Conservation (phyloP, 2,888 invertebrate genomes). For the Tryphoninae sp. region DNA sequence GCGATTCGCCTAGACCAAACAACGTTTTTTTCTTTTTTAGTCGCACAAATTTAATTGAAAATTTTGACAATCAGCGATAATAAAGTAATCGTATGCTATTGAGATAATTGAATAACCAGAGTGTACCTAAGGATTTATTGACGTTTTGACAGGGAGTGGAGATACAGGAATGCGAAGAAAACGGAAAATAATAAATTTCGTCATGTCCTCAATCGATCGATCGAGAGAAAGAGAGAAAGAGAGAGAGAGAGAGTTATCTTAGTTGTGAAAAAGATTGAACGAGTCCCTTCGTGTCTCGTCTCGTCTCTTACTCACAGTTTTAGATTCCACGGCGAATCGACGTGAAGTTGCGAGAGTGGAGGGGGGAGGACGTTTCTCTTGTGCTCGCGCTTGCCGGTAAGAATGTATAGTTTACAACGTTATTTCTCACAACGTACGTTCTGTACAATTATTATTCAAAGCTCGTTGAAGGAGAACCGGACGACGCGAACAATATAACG, state of each 20-base stretch:
- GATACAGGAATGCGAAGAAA: neutral
- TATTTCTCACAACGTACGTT: slow-evolving; percentile 8
- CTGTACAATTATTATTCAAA: slow-evolving; percentile 47
- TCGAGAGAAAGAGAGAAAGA: too few species aligned
- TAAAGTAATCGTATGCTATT: neutral
- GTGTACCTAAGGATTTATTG: neutral
- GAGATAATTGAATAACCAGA: neutral
- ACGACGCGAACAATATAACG: neutral
- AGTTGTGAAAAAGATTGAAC: too few species aligned
- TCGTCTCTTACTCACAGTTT: slow-evolving; percentile 28
- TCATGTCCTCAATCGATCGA: too few species aligned
- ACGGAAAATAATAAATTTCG: too few species aligned
- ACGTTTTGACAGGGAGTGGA: neutral
- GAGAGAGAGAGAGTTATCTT: too few species aligned
- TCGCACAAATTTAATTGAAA: neutral
- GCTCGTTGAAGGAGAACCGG: slow-evolving; percentile 17
- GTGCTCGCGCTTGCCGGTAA: neutral
- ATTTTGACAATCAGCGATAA: neutral
- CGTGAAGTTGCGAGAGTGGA: neutral
- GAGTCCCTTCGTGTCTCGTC: too few species aligned
- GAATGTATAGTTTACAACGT: neutral
- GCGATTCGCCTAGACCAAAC: neutral
- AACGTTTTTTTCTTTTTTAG: too few species aligned
- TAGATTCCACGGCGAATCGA: neutral
- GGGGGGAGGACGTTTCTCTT: too few species aligned